phyloP scores from a whole-genome alignment of 2,113 vertebrate species.

The Lonchura striata region DNA sequence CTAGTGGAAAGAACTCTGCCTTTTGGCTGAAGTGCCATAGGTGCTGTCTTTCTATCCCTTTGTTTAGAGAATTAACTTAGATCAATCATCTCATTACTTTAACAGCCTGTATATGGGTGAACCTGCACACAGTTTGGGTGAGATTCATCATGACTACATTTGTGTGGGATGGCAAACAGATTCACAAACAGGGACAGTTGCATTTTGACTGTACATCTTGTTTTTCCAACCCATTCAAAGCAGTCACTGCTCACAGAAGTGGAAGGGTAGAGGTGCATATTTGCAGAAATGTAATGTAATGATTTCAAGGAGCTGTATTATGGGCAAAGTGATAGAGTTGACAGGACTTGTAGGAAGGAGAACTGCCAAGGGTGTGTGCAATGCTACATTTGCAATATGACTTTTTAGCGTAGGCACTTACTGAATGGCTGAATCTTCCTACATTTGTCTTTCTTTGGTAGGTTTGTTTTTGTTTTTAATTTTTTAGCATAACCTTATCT shows the following conservation, averaged over 20 bases:
- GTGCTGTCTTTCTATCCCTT: neutral
- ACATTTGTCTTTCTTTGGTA: neutral
- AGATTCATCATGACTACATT: neutral
- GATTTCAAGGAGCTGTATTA: neutral
- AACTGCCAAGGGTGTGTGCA: neutral
- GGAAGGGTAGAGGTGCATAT: neutral
- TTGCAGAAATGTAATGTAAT: neutral
- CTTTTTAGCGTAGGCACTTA: neutral
- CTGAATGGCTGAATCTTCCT: neutral
- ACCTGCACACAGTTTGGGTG: neutral
- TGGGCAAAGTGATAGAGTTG: neutral
- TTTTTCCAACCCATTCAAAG: neutral
- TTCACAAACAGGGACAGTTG: neutral
- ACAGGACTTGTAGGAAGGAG: neutral
- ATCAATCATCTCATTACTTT: neutral
- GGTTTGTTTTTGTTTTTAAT: neutral
- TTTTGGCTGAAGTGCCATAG: neutral
- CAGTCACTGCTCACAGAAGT: neutral
- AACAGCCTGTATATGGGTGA: neutral
- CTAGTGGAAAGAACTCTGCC: neutral
- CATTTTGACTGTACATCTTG: neutral
- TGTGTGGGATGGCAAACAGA: neutral
- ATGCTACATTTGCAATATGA: rapidly evolving
- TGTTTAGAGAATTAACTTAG: neutral
- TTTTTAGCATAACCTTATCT: neutral